Base-by-base conservation (phyloP, 2,113 vertebrate species). In the Aplodontia rufa region DNA sequence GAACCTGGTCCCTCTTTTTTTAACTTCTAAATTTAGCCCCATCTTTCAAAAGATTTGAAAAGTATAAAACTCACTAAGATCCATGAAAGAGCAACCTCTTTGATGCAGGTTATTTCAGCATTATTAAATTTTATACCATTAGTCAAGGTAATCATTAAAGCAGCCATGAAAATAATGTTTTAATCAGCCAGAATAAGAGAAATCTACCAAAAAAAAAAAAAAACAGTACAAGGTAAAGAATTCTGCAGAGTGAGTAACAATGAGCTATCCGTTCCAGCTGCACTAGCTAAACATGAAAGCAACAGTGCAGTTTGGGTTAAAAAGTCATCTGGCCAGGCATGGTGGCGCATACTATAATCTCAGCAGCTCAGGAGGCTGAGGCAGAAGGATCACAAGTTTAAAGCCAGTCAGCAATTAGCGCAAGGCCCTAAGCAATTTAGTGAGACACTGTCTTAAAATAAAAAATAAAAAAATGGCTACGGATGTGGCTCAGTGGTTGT, bases 111-210 rank as follows among this genome's bases (percentile, higher is more conserved):
- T 86, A 92, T 83, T 22, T 96, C 35, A 92, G 78, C 62, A 90
- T 0, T 42, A 42, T 87, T 49, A 93, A 89, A 14, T 96, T 69
- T 82, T 93, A 89, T 24, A 79, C 37, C 40, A 82, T 93, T 87
- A 94, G 45, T 94, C 85, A 97, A 84, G 58, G 49, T 90, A 86
- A 96, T 87, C 68, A 87, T 87, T 94, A 93, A 90, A 94, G 76
- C 85, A 94, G 53, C 42, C 30, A 47, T 47, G 47, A 69, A 93
- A 92, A 93, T 79, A 94, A 83, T 92, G 26, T 93, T 42, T 92
- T 93, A 95, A 94, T 94, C 62, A 95, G 58, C 24, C 81, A 37
- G 14, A 69, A 84, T 3, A 91, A 37, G 49, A 92, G 85, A 90
- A 96, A 87, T 60, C 12, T 88, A 37, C 68, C 87, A 49, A 40